Evolutionary conservation across 2,888 invertebrate species (phyloP).

Genomic region (Hypolimnas misippus): DNA sequence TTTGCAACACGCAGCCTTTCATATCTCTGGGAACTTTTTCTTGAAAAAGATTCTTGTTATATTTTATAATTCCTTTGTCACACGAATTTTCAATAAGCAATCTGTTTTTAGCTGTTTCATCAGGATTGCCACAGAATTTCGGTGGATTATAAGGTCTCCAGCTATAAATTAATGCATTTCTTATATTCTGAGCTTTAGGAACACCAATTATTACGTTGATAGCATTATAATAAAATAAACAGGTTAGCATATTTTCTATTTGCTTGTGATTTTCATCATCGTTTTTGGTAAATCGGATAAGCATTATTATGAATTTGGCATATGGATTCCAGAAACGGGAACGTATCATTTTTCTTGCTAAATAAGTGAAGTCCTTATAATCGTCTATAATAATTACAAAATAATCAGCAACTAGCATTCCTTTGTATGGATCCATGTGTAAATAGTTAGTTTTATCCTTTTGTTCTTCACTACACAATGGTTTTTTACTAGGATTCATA

Average conservation of each 20-base stretch:
- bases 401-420: constrained; percentile 58
- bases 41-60: constrained; percentile 50
- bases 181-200: constrained; percentile 55
- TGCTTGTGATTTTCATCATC: constrained; percentile 46
- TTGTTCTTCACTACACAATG: constrained; percentile 49
- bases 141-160: constrained; percentile 75
- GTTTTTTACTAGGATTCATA: constrained; percentile 51
- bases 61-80: constrained; percentile 56
- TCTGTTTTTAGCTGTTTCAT: constrained; percentile 63
- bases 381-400: constrained; percentile 62
- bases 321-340: constrained; percentile 70
- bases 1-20: constrained; percentile 71
- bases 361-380: constrained; percentile 56
- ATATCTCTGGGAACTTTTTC: constrained; percentile 62
- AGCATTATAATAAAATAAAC: constrained; percentile 64
- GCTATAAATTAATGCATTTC: constrained; percentile 60
- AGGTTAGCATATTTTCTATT: constrained; percentile 61
- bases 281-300: constrained; percentile 51
- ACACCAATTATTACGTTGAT: constrained; percentile 61
- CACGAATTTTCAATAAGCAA: constrained; percentile 61
- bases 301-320: constrained; percentile 64
- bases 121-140: constrained; percentile 64
- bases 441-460: constrained; percentile 43
- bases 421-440: constrained; percentile 54
- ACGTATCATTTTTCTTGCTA: constrained; percentile 57